A percentile compares a stretch with the other conserved stretches of the same genome.
Evolutionary conservation across 2,113 vertebrate genomes (phyloP).

Genomic region (Chamaea fasciata): DNA sequence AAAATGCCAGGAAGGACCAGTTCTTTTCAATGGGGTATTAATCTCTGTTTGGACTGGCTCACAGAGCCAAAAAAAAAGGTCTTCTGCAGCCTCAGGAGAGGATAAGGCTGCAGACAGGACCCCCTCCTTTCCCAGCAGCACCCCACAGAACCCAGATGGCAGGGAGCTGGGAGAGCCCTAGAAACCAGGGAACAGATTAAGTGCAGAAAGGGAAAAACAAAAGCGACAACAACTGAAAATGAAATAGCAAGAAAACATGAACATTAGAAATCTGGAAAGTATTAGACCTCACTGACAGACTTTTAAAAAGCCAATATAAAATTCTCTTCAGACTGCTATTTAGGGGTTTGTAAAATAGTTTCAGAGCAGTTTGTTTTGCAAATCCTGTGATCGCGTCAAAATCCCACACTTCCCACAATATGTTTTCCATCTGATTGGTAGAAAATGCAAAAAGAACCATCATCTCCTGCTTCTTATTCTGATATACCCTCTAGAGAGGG

Average conservation of each 20-base stretch:
- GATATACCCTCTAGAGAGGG: not conserved
- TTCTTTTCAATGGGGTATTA: slow-evolving; percentile 12
- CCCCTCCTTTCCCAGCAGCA: not conserved
- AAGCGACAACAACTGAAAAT: not conserved
- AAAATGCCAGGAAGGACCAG: slow-evolving; percentile 8
- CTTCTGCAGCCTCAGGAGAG: not conserved
- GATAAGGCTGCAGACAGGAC: accelerated
- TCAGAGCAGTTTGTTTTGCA: slow-evolving; percentile 35
- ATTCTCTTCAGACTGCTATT: slow-evolving; percentile 23
- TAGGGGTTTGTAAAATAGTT: slow-evolving; percentile 36
- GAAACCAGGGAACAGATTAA: not conserved
- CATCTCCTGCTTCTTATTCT: not conserved
- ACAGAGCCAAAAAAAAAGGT: not conserved
- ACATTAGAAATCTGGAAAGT: slow-evolving; percentile 46
- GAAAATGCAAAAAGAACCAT: not conserved
- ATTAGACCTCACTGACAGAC: slow-evolving; percentile 4
- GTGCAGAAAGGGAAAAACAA: not conserved
- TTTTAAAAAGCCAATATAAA: slow-evolving; percentile 16
- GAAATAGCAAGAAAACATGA: slow-evolving; percentile 11
- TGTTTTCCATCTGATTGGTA: not conserved
- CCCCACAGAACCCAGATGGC: not conserved
- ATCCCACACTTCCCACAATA: not conserved
- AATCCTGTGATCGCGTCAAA: not conserved
- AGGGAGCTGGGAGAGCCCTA: not conserved
- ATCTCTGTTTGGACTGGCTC: not conserved